These are phyloP conservation scores for Enteromius viviparus DNA, from an alignment of 2,797 vertebrate genomes.

Conservation along the genomic window DNA sequence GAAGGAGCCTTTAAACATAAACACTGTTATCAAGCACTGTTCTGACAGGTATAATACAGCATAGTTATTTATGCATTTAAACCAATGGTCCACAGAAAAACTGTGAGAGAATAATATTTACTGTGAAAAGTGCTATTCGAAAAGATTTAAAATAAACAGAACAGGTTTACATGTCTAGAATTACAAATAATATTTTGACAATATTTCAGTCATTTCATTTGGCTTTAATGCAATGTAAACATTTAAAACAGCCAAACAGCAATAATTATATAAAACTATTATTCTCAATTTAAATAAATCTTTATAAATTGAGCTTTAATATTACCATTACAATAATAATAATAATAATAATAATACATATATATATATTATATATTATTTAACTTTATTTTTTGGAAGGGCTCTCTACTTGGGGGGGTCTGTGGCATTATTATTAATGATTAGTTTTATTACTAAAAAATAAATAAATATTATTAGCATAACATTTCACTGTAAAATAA, in stretches of 20 bases:
- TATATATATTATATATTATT: too few species aligned
- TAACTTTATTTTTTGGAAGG: neutral
- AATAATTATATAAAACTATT: too few species aligned
- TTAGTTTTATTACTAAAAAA: neutral
- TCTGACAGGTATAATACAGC: neutral
- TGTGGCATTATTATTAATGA: neutral
- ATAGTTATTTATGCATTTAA: slow-evolving; percentile 1
- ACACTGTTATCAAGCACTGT: neutral
- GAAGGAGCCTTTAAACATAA: slow-evolving; percentile 83
- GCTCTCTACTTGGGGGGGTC: too few species aligned
- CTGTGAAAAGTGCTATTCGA: neutral
- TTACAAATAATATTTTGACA: too few species aligned
- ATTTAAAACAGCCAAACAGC: neutral
- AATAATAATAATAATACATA: too few species aligned
- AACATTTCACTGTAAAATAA: neutral
- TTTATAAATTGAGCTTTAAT: too few species aligned
- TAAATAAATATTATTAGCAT: neutral
- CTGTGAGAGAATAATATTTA: neutral
- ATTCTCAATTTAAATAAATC: too few species aligned
- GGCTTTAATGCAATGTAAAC: neutral
- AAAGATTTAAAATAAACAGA: neutral
- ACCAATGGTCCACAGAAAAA: neutral
- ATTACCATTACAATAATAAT: too few species aligned
- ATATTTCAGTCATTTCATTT: neutral
- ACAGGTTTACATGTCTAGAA: neutral